Percentiles rank a stretch among this genome's conserved stretches.
These are phyloP conservation scores for Neosilurus hyrtlii DNA, from an alignment of 2,797 vertebrate species.

Conservation along the genomic window DNA sequence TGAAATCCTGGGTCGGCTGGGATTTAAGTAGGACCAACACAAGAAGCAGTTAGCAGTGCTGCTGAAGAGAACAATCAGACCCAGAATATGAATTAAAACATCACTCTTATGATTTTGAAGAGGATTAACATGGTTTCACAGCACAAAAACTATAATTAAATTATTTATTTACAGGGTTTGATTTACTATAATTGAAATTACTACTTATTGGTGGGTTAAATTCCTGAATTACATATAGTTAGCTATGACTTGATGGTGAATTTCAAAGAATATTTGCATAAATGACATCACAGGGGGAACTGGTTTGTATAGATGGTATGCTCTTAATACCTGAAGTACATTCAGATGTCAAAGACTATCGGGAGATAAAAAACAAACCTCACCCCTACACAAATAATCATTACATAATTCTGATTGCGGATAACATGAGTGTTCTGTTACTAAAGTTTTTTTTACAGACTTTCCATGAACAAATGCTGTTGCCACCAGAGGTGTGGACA, in stretches of 20 bases:
- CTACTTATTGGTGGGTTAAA: neutral
- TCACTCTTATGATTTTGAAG: neutral
- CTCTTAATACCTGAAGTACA: neutral
- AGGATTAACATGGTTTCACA: neutral
- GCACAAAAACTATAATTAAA: neutral
- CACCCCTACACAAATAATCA: no score
- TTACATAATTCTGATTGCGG: neutral
- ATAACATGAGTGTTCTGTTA: neutral
- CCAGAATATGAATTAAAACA: neutral
- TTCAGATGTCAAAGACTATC: neutral
- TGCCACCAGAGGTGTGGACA: neutral
- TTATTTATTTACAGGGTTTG: neutral
- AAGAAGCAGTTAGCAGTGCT: slow-evolving; percentile 10
- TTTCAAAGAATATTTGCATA: neutral
- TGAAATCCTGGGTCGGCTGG: slow-evolving; percentile 9
- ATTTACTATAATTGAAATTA: neutral
- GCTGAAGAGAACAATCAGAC: neutral
- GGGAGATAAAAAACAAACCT: no score
- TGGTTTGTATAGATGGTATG: neutral
- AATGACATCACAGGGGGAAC: no score
- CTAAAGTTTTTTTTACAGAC: neutral
- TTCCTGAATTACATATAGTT: neutral
- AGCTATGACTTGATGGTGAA: neutral
- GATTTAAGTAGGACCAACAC: neutral
- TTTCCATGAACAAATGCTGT: neutral